Percentiles rank a stretch among this genome's conserved stretches.
Evolutionary conservation across 2,797 vertebrate genomes (phyloP).

Genomic region (Gorsachius magnificus): DNA sequence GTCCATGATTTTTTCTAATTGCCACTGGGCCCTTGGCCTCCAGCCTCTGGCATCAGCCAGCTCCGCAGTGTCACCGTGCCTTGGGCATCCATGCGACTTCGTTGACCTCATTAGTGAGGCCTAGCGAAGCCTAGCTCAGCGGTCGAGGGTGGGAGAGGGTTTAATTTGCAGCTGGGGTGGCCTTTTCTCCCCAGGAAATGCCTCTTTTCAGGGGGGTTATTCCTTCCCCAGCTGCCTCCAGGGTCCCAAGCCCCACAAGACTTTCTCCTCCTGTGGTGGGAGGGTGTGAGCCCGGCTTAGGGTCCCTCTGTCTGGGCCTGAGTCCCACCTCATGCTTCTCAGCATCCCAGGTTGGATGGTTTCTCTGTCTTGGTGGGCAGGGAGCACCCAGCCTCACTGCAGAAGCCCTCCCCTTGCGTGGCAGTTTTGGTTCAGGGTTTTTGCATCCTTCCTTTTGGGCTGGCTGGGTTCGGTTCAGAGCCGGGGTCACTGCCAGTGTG

Average conservation of each 20-base stretch:
- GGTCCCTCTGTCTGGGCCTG: neutral
- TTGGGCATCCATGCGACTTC: neutral
- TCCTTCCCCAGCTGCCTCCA: neutral
- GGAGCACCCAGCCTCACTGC: neutral
- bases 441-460: neutral
- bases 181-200: neutral
- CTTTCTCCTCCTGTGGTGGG: neutral
- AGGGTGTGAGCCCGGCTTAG: neutral
- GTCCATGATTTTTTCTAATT: neutral
- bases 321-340: neutral
- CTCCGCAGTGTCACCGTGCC: neutral
- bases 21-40: neutral
- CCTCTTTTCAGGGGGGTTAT: neutral
- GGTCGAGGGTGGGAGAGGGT: neutral
- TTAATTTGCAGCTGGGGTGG: neutral
- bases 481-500: accelerated
- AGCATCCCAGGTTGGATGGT: neutral
- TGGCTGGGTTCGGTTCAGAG: neutral
- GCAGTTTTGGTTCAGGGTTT: neutral
- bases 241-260: neutral
- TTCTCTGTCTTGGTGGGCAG: neutral
- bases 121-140: neutral
- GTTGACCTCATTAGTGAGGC: neutral
- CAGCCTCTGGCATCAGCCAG: neutral
- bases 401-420: neutral